phyloP scores from a whole-genome alignment of 2,888 invertebrate genomes.

The Corbicula japonica region DNA sequence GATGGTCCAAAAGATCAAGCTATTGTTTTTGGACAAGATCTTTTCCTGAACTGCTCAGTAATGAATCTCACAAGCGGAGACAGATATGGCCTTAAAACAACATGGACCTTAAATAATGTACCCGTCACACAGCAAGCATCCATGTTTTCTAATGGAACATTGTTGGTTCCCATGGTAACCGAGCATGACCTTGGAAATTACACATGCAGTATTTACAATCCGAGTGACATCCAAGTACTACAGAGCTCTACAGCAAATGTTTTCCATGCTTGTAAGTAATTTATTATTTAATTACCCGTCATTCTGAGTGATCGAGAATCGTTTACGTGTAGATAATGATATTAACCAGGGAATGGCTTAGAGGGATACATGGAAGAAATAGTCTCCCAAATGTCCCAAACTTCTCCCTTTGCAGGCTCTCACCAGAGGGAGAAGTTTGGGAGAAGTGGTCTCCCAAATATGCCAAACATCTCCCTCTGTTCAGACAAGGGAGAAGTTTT shows the following conservation, averaged over 20 bases:
- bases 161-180: conserved; percentile 74
- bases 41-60: conserved; percentile 76
- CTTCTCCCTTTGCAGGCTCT: too few relatives aligned
- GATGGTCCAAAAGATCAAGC: conserved; percentile 70
- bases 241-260: conserved; percentile 70
- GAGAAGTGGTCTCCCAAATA: too few relatives aligned
- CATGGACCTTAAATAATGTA: conserved; percentile 74
- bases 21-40: conserved; percentile 75
- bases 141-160: conserved; percentile 78
- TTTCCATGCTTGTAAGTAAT: conserved; percentile 80
- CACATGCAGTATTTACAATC: conserved; percentile 72
- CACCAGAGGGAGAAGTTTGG: too few relatives aligned
- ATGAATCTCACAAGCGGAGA: conserved; percentile 41
- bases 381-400: too few relatives aligned
- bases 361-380: too few relatives aligned
- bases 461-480: too few relatives aligned
- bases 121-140: conserved; percentile 61
- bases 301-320: too few relatives aligned
- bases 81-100: conserved; percentile 55
- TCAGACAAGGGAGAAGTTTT: too few relatives aligned
- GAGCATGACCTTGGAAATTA: conserved; percentile 78
- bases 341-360: too few relatives aligned
- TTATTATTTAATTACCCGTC: neutral
- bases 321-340: too few relatives aligned
- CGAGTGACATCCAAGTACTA: conserved; percentile 30